Conservation (phyloP, 2,888 invertebrate species). For the Scrobipalpa atriplicella region DNA sequence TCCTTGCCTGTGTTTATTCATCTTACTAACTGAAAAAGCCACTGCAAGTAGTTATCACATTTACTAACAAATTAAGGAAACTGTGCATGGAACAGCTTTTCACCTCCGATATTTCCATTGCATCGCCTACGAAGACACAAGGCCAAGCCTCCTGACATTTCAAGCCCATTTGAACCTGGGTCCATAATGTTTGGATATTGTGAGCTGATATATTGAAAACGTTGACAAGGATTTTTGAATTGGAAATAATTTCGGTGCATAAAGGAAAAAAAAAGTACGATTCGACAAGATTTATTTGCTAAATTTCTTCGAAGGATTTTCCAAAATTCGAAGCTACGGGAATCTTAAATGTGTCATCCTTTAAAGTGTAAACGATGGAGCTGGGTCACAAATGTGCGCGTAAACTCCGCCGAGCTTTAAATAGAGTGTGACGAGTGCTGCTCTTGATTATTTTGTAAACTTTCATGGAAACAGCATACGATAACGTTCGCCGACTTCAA, state of each 20-base stretch:
- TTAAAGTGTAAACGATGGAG: conserved; percentile 32
- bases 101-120: conserved; percentile 49
- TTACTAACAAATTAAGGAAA: conserved; percentile 67
- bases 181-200: conserved; percentile 28
- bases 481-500: conserved; percentile 28
- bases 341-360: conserved; percentile 27
- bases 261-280: not conserved
- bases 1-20: conserved; percentile 84
- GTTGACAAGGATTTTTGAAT: not conserved
- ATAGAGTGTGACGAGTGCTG: conserved; percentile 49
- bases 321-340: conserved; percentile 23
- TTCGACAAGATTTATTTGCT: not conserved
- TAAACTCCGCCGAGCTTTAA: conserved; percentile 44
- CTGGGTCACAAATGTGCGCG: conserved; percentile 42
- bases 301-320: not conserved
- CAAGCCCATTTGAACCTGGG: conserved; percentile 53
- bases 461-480: conserved; percentile 35
- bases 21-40: conserved; percentile 73
- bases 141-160: conserved; percentile 32
- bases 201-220: not conserved
- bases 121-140: conserved; percentile 33
- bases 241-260: not conserved
- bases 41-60: conserved; percentile 72
- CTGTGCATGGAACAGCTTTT: conserved; percentile 74
- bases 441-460: conserved; percentile 46